A percentile compares a stretch with the other conserved stretches of the same genome.
Evolutionary conservation across 64 coral and sea anemone species (phyloP).

Genomic region (Actinia tenebrosa): DNA sequence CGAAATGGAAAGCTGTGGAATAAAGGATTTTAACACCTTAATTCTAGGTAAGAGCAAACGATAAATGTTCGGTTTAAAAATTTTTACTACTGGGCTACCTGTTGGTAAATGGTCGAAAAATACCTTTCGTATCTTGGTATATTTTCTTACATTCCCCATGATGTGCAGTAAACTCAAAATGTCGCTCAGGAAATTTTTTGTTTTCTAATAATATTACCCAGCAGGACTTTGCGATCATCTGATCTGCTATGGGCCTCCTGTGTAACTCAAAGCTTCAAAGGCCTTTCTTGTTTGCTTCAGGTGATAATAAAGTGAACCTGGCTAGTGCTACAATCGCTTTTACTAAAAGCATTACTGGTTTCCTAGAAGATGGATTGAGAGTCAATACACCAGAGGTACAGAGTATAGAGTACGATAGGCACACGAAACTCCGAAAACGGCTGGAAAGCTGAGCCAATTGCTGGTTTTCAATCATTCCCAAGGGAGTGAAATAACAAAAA

Average conservation of each 20-base stretch:
- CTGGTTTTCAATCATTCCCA: no score
- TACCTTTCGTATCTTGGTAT: no score
- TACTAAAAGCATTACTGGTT: conserved; percentile 82
- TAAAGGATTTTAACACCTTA: conserved; percentile 56
- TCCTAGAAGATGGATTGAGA: conserved; percentile 69
- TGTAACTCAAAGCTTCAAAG: neutral
- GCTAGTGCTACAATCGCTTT: conserved; percentile 74
- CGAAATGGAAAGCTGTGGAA: conserved; percentile 94
- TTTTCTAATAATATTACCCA: no score
- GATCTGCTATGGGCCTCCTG: no score
- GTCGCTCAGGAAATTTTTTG: no score
- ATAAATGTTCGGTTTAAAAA: neutral
- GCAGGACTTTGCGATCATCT: no score
- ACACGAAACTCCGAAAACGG: no score
- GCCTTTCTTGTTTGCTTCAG: conserved; percentile 12
- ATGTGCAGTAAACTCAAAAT: no score
- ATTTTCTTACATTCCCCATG: no score
- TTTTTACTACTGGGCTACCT: neutral
- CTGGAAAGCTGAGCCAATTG: no score
- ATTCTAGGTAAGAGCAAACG: conserved; percentile 37
- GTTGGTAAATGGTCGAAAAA: no score
- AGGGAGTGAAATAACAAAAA: no score
- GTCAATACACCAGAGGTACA: conserved; percentile 74
- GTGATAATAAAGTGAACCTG: conserved; percentile 53
- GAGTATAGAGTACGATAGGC: neutral